A percentile compares a stretch with the other conserved stretches of the same genome.
Evolutionary conservation across 1,140 invertebrate species (phyloP).

Genomic region (Nasonia giraulti): DNA sequence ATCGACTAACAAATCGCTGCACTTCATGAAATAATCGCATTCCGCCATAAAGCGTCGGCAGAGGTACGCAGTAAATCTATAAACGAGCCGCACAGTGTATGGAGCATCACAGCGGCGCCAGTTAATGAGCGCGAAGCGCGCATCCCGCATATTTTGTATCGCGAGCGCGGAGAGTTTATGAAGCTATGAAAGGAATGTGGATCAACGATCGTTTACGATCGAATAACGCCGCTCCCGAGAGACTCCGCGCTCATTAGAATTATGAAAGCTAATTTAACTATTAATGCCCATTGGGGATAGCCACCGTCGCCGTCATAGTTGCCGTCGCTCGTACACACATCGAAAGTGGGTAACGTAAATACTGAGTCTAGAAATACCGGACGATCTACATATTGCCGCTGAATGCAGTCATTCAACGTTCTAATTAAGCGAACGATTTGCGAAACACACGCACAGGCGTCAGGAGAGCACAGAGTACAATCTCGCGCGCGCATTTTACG

Average conservation of each 20-base stretch:
- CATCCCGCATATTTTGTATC: neutral
- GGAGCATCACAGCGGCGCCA: neutral
- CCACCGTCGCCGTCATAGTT: neutral
- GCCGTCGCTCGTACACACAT: neutral
- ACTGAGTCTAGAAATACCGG: neutral
- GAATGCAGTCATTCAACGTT: neutral
- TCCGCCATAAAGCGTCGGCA: too few relatives aligned
- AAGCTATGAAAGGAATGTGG: slow-evolving; percentile 12
- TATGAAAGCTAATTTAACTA: slow-evolving; percentile 27
- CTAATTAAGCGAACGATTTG: slow-evolving; percentile 8
- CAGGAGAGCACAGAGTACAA: neutral
- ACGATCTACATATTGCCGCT: neutral
- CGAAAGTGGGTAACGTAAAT: slow-evolving; percentile 19
- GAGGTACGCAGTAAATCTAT: neutral
- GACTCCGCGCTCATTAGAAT: slow-evolving; percentile 6
- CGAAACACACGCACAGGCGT: neutral
- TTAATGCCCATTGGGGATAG: neutral
- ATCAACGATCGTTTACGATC: slow-evolving; percentile 8
- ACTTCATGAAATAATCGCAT: too few relatives aligned
- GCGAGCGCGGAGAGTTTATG: neutral
- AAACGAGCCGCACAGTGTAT: neutral
- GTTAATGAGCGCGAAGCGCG: neutral
- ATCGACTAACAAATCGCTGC: too few relatives aligned
- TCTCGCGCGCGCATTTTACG: neutral
- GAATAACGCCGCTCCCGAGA: neutral